These are phyloP conservation scores for Drosophila tristis DNA, from an alignment of 1,140 invertebrate species.

Conservation along the genomic window DNA sequence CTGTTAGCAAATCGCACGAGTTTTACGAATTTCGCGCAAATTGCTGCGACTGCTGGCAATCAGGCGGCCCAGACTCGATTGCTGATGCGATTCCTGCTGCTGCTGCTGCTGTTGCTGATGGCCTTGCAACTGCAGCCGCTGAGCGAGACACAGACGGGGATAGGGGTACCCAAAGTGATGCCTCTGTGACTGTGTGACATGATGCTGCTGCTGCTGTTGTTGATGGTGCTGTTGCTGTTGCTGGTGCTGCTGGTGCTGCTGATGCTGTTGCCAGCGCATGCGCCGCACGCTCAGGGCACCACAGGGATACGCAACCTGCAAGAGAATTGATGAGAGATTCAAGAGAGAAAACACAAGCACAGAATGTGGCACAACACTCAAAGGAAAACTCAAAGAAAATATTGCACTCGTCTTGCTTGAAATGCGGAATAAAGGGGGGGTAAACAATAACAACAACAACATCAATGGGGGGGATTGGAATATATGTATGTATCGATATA, in stretches of 20 bases:
- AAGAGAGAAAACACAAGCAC: conserved; percentile 31
- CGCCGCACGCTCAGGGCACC: conserved; percentile 58
- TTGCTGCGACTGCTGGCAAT: conserved; percentile 49
- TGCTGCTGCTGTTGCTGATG: conserved; percentile 26
- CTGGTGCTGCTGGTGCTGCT: conserved; percentile 25
- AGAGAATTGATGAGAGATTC: conserved; percentile 52
- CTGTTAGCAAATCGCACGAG: conserved; percentile 70
- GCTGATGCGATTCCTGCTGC: conserved; percentile 16
- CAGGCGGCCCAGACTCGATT: conserved; percentile 29
- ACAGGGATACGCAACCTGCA: conserved; percentile 68
- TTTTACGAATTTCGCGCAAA: conserved; percentile 66
- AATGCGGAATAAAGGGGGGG: too few species aligned
- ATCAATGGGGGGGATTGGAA: too few species aligned
- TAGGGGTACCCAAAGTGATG: conserved; percentile 29
- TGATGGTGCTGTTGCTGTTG: conserved; percentile 49
- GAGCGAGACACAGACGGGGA: conserved; percentile 12
- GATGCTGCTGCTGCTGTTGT: conserved; percentile 31
- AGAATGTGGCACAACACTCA: too few species aligned
- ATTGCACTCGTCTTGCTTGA: too few species aligned
- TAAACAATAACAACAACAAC: too few species aligned
- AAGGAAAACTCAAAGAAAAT: too few species aligned
- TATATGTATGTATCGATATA: too few species aligned
- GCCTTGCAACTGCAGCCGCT: conserved; percentile 20
- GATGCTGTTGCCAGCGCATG: conserved; percentile 63
- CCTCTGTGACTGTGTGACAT: conserved; percentile 30